Conservation (phyloP, 2,113 vertebrate species). For the Ochotona curzoniae region DNA sequence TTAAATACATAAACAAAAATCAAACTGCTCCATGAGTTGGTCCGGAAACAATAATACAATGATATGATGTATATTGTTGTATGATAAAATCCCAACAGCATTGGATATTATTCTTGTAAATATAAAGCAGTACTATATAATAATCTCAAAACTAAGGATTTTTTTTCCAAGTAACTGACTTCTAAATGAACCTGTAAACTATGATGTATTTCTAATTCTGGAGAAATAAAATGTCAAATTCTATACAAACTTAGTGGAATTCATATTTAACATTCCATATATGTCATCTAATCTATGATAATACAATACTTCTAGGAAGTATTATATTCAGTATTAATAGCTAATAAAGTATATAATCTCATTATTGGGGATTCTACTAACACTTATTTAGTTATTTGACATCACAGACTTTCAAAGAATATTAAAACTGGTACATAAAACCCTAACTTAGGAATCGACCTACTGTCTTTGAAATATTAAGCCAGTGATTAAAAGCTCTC, state of each 20-base stretch:
- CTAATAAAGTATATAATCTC: background rate
- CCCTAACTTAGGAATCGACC: conserved; percentile 7
- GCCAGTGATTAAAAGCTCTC: background rate
- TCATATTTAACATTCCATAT: background rate
- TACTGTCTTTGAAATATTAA: conserved; percentile 37
- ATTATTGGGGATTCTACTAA: background rate
- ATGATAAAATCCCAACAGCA: background rate
- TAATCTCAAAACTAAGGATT: background rate
- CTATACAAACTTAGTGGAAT: background rate
- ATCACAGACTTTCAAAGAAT: background rate
- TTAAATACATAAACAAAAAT: background rate
- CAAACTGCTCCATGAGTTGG: background rate
- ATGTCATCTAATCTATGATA: background rate
- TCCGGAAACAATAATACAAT: background rate
- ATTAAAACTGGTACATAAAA: background rate
- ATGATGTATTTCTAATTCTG: background rate
- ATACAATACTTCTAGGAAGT: too few species aligned
- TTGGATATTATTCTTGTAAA: background rate
- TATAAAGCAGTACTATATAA: background rate
- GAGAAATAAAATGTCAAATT: background rate
- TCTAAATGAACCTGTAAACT: background rate
- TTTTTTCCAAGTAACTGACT: background rate
- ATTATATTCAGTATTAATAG: too few species aligned
- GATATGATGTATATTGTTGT: background rate
- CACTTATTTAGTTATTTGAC: background rate